Base-by-base conservation (phyloP, 2,113 vertebrate genomes). In the Bolborhynchus lineola region DNA sequence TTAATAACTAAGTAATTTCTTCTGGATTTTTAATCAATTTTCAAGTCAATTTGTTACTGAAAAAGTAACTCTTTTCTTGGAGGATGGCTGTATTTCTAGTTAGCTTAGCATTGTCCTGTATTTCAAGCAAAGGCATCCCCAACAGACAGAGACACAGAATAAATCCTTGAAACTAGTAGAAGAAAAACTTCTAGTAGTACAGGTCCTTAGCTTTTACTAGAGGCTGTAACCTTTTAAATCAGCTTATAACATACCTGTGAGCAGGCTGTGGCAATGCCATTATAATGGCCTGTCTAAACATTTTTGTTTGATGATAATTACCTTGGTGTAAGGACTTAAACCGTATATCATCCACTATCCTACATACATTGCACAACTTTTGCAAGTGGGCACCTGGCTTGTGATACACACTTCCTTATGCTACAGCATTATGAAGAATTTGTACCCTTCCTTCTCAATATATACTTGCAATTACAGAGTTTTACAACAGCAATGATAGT, bases 1-100 rank as follows among this genome's bases (percentile, higher is more conserved):
- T 81, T 86, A 28, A 52, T 65, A 92, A 88, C 52, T 79, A 78
- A 81, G 35, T 71, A 80, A 93, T 93, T 93, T 80, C 69, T 75
- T 92, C 29, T 57, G 42, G 62, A 92, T 92, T 94, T 83, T 65
- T 62, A 90, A 94, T 93, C 72, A 90, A 95, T 94, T 90, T 59
- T 78, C 7, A 67, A 78, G 55, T 91, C 88, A 88, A 82, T 91
- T 62, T 47, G 21, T 53, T 95, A 93, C 57, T 84, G 88, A 50
- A 86, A 95, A 83, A 84, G 50, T 63, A 91, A 68, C 41, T 88
- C 19, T 94, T 14, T 47, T 74, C 60, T 65, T 44, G 21, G 76
- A 92, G 68, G 13, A 63, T 16, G 42, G 57, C 33, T 55, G 42
- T 91, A 87, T 90, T 87, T 87, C 90, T 68, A 26, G 55, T 70